Evolutionary conservation across 1,140 invertebrate genomes (phyloP).

Genomic region (Stegodyphus dumicola): DNA sequence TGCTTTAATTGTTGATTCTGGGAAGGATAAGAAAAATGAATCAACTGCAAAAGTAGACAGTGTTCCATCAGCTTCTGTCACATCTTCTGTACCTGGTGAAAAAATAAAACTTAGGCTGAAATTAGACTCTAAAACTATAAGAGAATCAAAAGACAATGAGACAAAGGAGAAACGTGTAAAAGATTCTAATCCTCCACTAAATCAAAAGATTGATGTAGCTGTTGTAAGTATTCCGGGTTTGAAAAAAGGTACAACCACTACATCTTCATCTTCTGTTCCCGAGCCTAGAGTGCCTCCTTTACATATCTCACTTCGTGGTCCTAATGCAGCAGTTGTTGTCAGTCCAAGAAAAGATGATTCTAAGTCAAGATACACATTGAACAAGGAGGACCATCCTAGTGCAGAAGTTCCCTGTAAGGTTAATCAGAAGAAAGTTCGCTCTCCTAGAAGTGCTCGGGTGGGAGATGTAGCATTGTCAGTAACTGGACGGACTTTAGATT

Average conservation of each 20-base stretch:
- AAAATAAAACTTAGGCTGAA: conserved; percentile 87
- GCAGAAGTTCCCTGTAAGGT: conserved; percentile 15
- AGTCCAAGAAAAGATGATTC: conserved; percentile 64
- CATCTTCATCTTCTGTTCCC: conserved; percentile 39
- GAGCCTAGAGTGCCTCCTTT: conserved; percentile 87
- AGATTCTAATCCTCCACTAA: conserved; percentile 63
- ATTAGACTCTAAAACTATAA: conserved; percentile 72
- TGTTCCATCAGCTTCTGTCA: conserved; percentile 32
- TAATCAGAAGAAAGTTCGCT: conserved; percentile 51
- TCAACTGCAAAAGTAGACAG: conserved; percentile 5
- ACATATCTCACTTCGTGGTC: conserved; percentile 86
- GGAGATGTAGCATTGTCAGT: conserved; percentile 6
- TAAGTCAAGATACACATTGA: conserved; percentile 37
- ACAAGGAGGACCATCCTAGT: conserved; percentile 39
- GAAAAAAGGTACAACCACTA: conserved; percentile 56
- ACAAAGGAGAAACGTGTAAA: conserved; percentile 53
- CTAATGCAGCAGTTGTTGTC: conserved; percentile 88
- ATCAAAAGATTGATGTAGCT: conserved; percentile 84
- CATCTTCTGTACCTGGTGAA: conserved; percentile 73
- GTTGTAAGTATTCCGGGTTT: conserved; percentile 70
- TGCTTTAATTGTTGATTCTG: conserved; percentile 29
- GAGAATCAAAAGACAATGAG: conserved; percentile 61
- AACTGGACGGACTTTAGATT: background rate
- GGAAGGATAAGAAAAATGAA: conserved; percentile 37
- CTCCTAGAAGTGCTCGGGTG: conserved; percentile 40